Evolutionary conservation across 2,113 vertebrate genomes (phyloP).

Genomic region (Rhizomys pruinosus): DNA sequence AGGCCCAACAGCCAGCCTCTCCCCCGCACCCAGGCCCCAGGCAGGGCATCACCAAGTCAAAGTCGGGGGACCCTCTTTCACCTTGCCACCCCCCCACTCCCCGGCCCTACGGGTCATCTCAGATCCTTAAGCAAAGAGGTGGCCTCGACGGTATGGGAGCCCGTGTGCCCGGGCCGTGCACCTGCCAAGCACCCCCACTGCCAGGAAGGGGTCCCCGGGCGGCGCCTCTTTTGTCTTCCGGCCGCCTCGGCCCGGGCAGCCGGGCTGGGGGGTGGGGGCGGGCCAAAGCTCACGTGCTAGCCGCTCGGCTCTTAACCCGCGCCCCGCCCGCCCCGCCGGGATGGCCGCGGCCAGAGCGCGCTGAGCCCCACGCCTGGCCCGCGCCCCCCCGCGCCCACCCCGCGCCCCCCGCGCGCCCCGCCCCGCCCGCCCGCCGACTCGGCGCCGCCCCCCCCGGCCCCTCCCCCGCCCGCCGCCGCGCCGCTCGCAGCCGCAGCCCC

Average conservation of each 20-base stretch:
- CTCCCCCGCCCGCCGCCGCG: too few species aligned
- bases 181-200: neutral
- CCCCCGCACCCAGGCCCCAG: neutral
- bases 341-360: slow-evolving; percentile 62
- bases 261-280: slow-evolving; percentile 48
- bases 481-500: too few species aligned
- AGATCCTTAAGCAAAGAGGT: neutral
- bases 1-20: neutral
- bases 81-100: neutral
- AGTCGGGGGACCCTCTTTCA: neutral
- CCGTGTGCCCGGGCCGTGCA: neutral
- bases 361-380: slow-evolving; percentile 68
- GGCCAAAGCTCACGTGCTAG: slow-evolving; percentile 76
- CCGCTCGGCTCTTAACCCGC: slow-evolving; percentile 65
- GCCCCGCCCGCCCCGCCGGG: slow-evolving; percentile 65
- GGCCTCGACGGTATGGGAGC: neutral
- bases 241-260: neutral
- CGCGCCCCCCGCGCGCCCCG: slow-evolving; percentile 16
- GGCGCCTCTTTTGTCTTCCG: slow-evolving; percentile 74
- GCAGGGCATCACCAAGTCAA: neutral
- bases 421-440: too few species aligned
- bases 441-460: too few species aligned
- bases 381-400: slow-evolving; percentile 3
- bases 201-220: neutral
- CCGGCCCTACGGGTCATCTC: neutral